These are phyloP conservation scores for Yponomeuta evonymella DNA, from an alignment of 2,888 invertebrate genomes.

Conservation along the genomic window DNA sequence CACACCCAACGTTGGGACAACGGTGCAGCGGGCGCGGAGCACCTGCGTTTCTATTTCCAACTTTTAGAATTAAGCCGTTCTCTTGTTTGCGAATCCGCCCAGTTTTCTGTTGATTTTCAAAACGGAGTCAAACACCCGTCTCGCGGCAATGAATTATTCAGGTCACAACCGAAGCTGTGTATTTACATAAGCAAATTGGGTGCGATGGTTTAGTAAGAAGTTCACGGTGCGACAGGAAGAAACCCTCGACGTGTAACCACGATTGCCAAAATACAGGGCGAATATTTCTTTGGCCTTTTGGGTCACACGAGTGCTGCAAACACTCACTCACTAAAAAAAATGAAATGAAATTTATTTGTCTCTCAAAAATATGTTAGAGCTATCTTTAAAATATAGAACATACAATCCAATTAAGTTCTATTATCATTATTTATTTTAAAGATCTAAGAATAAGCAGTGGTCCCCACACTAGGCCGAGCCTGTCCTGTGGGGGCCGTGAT, in stretches of 20 bases:
- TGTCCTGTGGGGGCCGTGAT: too few species aligned
- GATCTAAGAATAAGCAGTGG: too few species aligned
- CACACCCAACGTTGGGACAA: neutral
- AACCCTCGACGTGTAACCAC: neutral
- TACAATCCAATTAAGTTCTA: too few species aligned
- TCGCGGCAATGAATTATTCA: slow-evolving; percentile 68
- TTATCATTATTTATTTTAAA: too few species aligned
- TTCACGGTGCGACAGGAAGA: slow-evolving; percentile 5
- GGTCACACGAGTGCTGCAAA: neutral
- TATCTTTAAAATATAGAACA: too few species aligned
- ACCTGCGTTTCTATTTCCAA: slow-evolving; percentile 22
- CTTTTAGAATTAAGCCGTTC: slow-evolving; percentile 50
- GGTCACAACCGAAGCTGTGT: slow-evolving; percentile 67
- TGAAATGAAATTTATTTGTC: too few species aligned
- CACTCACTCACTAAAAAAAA: too few species aligned
- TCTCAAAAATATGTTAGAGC: too few species aligned
- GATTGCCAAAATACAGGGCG: neutral
- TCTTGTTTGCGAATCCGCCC: slow-evolving; percentile 50
- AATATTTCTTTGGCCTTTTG: neutral
- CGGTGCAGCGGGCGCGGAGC: neutral
- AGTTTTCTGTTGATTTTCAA: slow-evolving; percentile 65
- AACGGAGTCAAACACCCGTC: slow-evolving; percentile 52
- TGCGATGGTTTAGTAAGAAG: slow-evolving; percentile 34
- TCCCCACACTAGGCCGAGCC: too few species aligned
- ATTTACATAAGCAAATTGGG: slow-evolving; percentile 75